Evolutionary conservation across 1,140 invertebrate species (phyloP).

Genomic region (Tribolium madens): DNA sequence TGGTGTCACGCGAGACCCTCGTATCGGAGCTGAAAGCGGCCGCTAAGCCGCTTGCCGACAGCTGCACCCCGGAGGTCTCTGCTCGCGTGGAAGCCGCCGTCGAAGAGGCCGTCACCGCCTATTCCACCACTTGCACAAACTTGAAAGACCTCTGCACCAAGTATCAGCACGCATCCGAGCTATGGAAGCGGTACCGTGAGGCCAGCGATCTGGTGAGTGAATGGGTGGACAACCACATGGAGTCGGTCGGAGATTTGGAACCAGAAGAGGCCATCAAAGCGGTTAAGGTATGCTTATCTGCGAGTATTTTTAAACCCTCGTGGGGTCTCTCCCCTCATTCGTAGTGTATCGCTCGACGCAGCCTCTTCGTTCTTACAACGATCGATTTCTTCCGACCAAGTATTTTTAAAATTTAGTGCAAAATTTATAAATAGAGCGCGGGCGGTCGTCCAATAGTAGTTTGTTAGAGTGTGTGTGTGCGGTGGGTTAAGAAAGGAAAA

Average conservation of each 20-base stretch:
- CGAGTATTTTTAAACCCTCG: conserved; percentile 18
- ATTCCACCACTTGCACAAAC: conserved; percentile 80
- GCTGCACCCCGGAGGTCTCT: conserved; percentile 76
- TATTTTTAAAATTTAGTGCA: conserved; percentile 22
- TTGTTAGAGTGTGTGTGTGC: neutral
- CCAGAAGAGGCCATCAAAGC: conserved; percentile 73
- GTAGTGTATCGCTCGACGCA: neutral
- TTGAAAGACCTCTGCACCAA: conserved; percentile 78
- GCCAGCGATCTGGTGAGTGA: conserved; percentile 79
- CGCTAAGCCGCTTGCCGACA: conserved; percentile 77
- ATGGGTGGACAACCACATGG: conserved; percentile 79
- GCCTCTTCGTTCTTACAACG: conserved; percentile 5
- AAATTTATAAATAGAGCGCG: conserved; percentile 15
- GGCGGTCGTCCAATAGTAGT: neutral
- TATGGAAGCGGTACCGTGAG: conserved; percentile 83
- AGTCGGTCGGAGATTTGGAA: conserved; percentile 71
- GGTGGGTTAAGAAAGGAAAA: conserved; percentile 1
- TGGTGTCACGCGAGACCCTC: conserved; percentile 76
- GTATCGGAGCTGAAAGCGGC: conserved; percentile 76
- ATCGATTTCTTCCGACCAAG: neutral
- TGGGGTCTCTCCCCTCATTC: conserved; percentile 4
- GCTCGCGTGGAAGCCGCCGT: conserved; percentile 78
- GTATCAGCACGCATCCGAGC: conserved; percentile 79
- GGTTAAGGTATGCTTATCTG: conserved; percentile 70
- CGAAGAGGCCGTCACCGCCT: conserved; percentile 79